phyloP scores from a whole-genome alignment of 2,797 vertebrate genomes.

The Diplodus sargus region DNA sequence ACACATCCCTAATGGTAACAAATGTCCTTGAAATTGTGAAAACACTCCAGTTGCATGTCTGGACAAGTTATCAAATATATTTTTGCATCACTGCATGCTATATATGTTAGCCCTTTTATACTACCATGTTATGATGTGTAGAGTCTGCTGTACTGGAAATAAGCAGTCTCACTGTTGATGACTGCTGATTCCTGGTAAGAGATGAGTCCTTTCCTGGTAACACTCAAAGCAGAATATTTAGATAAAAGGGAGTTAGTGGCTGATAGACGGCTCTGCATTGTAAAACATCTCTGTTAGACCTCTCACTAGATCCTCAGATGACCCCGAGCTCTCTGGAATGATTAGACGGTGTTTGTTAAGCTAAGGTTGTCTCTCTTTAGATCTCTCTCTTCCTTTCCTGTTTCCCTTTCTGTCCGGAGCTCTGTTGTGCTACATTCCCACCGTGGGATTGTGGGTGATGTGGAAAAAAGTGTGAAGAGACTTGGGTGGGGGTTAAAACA shows the following conservation, averaged over 20 bases:
- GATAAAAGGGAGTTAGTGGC: conserved; percentile 41
- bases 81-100: conserved; percentile 9
- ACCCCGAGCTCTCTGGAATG: conserved; percentile 36
- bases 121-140: conserved; percentile 33
- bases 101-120: conserved; percentile 20
- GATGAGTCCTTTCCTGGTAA: conserved; percentile 43
- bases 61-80: conserved; percentile 3
- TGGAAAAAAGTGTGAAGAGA: conserved; percentile 32
- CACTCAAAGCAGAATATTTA: conserved; percentile 45
- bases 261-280: conserved; percentile 19
- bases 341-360: conserved; percentile 41
- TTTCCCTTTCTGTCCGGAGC: conserved; percentile 43
- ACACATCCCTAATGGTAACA: too few relatives aligned
- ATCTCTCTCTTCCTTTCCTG: conserved; percentile 30
- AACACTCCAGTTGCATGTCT: neutral
- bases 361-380: conserved; percentile 32
- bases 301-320: conserved; percentile 57
- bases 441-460: conserved; percentile 54
- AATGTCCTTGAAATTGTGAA: conserved; percentile 15
- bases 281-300: conserved; percentile 48
- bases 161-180: conserved; percentile 28
- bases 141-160: conserved; percentile 39
- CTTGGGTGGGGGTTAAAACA: neutral
- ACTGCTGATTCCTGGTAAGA: conserved; percentile 28
- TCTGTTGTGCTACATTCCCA: conserved; percentile 56